Percentiles rank a stretch among this genome's conserved stretches.
Evolutionary conservation across 2,888 invertebrate genomes (phyloP).

Genomic region (Meandrusa payeni): DNA sequence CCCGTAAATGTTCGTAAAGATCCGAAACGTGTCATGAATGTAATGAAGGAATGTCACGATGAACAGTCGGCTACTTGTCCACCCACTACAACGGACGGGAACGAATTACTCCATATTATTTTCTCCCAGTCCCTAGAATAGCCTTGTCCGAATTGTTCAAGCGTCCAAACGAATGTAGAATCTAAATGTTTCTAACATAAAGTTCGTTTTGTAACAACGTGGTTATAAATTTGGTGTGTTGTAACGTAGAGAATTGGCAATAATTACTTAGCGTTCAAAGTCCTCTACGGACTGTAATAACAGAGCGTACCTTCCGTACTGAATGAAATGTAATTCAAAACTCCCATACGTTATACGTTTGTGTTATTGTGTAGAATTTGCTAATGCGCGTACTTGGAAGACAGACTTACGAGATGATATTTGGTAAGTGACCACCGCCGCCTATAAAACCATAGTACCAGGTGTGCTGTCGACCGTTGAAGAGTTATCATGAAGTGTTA

Average conservation of each 20-base stretch:
- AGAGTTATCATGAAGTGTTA: too few species aligned
- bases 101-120: conserved; percentile 20
- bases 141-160: conserved; percentile 20
- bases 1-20: conserved; percentile 17
- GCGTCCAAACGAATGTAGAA: not conserved
- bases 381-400: too few species aligned
- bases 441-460: too few species aligned
- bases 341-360: not conserved
- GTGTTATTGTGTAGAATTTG: too few species aligned
- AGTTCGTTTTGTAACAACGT: not conserved
- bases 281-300: conserved; percentile 18
- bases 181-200: not conserved
- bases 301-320: conserved; percentile 11
- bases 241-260: conserved; percentile 22
- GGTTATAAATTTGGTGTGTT: conserved; percentile 10
- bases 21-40: conserved; percentile 28
- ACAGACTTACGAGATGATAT: too few species aligned
- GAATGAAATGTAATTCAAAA: conserved; percentile 8
- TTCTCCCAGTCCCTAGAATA: conserved; percentile 22
- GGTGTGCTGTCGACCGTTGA: too few species aligned
- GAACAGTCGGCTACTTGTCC: conserved; percentile 16
- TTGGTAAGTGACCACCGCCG: too few species aligned
- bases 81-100: conserved; percentile 16
- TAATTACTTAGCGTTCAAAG: conserved; percentile 24
- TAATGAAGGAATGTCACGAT: conserved; percentile 25